Evolutionary conservation across 2,113 vertebrate genomes (phyloP).

Genomic region (Apus apus): DNA sequence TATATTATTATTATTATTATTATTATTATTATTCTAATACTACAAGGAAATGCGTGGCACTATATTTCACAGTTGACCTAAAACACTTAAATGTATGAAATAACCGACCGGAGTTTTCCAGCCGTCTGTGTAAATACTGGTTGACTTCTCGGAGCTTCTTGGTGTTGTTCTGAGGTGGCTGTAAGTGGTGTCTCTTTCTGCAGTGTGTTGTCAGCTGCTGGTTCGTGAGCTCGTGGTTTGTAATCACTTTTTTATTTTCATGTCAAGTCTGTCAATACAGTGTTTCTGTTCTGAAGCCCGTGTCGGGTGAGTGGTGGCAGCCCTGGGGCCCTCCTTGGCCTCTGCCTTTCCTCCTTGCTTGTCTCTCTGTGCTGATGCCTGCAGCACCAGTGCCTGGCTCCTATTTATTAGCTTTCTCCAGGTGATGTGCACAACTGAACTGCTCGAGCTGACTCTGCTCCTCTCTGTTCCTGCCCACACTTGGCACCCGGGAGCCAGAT

Average conservation of each 20-base stretch:
- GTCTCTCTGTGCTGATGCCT: fast-evolving
- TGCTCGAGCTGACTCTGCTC: not conserved
- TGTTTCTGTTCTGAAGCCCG: conserved; percentile 16
- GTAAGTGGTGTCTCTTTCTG: conserved; percentile 49
- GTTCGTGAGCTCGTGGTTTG: conserved; percentile 53
- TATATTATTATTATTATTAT: not conserved
- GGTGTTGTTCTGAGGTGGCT: conserved; percentile 53
- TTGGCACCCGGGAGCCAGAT: not conserved
- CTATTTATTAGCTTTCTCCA: not conserved
- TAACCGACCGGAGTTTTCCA: not conserved
- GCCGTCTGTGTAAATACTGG: conserved; percentile 58
- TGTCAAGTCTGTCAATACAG: conserved; percentile 64
- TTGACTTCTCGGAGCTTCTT: conserved; percentile 15
- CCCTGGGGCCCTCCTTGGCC: not conserved
- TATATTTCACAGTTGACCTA: conserved; percentile 47
- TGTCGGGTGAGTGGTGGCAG: not conserved
- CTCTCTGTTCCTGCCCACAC: fast-evolving
- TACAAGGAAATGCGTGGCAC: conserved; percentile 45
- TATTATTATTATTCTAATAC: not conserved
- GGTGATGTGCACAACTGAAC: not conserved
- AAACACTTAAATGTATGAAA: conserved; percentile 5
- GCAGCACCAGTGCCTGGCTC: not conserved
- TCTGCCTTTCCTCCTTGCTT: not conserved
- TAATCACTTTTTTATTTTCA: conserved; percentile 11
- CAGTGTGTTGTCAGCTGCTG: conserved; percentile 59